A percentile compares a stretch with the other conserved stretches of the same genome.
phyloP scores from a whole-genome alignment of 2,888 invertebrate species.

The Lydus trimaculatus region DNA sequence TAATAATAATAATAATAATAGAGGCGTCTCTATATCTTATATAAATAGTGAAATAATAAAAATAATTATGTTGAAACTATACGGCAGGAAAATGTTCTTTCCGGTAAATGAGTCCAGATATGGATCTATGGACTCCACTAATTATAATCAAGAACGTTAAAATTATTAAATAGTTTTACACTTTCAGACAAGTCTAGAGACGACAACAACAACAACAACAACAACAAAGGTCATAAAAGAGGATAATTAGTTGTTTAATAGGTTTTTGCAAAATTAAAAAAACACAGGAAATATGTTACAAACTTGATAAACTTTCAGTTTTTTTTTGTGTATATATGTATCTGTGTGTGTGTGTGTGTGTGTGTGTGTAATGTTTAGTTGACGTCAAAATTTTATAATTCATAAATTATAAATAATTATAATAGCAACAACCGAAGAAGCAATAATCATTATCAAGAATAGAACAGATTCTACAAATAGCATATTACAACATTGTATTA shows the following conservation, averaged over 20 bases:
- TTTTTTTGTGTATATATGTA: too few relatives aligned
- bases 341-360: too few relatives aligned
- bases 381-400: slow-evolving; percentile 2
- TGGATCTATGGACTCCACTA: background rate
- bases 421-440: too few relatives aligned
- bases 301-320: background rate
- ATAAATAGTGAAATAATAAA: background rate
- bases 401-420: background rate
- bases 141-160: background rate
- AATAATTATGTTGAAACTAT: slow-evolving; percentile 1
- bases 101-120: background rate
- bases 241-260: background rate
- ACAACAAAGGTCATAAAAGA: background rate
- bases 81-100: background rate
- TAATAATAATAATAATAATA: slow-evolving; percentile 1
- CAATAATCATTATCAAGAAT: background rate
- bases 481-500: background rate
- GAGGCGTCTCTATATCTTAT: background rate
- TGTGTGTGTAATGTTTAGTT: background rate
- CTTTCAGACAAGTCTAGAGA: background rate
- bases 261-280: background rate
- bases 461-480: background rate
- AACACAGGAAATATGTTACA: background rate
- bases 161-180: background rate
- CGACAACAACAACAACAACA: background rate